phyloP scores from a whole-genome alignment of 2,797 vertebrate species.

The Psittacula derbiana region DNA sequence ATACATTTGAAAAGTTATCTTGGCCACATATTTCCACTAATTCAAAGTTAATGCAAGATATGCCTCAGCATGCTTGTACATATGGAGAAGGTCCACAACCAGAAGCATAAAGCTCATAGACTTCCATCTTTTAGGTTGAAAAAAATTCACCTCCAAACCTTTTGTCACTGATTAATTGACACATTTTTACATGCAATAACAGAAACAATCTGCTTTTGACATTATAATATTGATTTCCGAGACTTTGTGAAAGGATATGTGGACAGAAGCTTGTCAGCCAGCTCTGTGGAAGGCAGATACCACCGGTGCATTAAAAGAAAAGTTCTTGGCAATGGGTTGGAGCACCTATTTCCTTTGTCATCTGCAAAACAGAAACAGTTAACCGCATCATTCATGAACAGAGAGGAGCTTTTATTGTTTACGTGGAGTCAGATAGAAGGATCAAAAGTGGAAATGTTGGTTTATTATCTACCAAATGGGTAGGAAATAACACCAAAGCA shows the following conservation, averaged over 20 bases:
- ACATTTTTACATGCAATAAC: background rate
- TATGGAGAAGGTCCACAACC: background rate
- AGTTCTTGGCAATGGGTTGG: conserved; percentile 85
- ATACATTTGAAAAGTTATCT: background rate
- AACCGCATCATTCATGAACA: background rate
- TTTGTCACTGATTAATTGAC: background rate
- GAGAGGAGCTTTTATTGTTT: background rate
- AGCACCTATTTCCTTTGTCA: conserved; percentile 83
- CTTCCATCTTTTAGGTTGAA: background rate
- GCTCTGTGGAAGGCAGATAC: conserved; percentile 92
- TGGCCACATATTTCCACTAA: background rate
- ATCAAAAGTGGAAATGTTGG: background rate
- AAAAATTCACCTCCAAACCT: background rate
- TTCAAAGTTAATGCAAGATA: background rate
- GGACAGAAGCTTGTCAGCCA: conserved; percentile 90
- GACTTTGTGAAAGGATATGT: conserved; percentile 86
- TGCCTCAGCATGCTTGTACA: background rate
- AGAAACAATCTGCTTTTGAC: background rate
- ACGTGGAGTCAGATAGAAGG: background rate
- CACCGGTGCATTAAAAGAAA: conserved; percentile 96
- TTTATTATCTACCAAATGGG: background rate
- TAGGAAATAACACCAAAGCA: background rate
- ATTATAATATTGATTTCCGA: background rate
- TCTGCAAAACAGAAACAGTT: conserved; percentile 78
- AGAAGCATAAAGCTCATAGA: background rate